Evolutionary conservation across 1,140 invertebrate species (phyloP), one percentile per base, ranked within the genome.

Genomic region (Pinna nobilis): DNA sequence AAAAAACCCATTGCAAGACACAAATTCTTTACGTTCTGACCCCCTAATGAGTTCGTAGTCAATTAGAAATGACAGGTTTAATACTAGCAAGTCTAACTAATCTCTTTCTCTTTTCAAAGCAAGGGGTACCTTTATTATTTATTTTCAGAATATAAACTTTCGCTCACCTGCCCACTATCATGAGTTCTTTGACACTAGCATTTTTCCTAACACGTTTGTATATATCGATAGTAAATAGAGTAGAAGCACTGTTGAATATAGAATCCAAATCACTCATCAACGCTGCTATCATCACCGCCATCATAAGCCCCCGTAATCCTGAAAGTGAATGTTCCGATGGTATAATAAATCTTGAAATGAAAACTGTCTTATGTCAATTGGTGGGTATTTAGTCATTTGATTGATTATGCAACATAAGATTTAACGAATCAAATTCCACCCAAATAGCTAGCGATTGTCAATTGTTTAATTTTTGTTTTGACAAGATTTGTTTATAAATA

Each of bases 191-290:
- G 6, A 84, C 82, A 9, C 82, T 76, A 6, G 89, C 78, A 20
- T 83, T 82, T 57, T 85, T 86, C 18, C 90, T 64, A 35, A 91
- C 82, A 53, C 78, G 69, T 30, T 76, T 84, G 86, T 89, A 91
- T 41, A 92, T 88, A 76, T 92, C 91, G 18, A 91, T 89, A n/a
- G 91, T 91, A 77, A 92, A 92, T 37, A 92, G 80, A 11, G 91
- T 91, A 49, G 88, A 88, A 15, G 90, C 88, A 57, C 88, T 90
- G 81, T 91, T 91, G 73, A 91, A 91, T 49, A 91, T 90, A 35
- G 91, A 92, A 11, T 90, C 90, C 15, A 92, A 77, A 70, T 89
- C 89, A 74, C 88, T 89, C 90, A 92, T 91, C 13, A 92, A 74
- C 5, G 91, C 91, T 0, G 91, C 89, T 41, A 92, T 75, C 91